Percentiles rank a stretch among this genome's conserved stretches.
phyloP scores from a whole-genome alignment of 2,888 invertebrate genomes.

The Chaetogeoica ovagalla region DNA sequence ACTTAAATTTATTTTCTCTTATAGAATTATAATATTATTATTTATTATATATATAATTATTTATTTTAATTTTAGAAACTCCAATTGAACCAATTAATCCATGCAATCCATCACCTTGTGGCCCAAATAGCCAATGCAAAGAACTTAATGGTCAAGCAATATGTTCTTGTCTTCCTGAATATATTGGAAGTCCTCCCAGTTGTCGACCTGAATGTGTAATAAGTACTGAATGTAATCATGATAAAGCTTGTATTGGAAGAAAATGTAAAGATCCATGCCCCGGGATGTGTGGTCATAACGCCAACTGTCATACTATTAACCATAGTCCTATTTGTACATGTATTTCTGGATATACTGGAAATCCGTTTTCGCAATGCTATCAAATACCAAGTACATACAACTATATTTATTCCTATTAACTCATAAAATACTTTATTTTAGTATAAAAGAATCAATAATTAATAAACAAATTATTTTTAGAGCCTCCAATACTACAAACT shows the following conservation, averaged over 20 bases:
- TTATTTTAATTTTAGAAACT: conserved; percentile 36
- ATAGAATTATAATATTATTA: too few species aligned
- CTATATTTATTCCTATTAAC: neutral
- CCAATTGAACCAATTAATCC: conserved; percentile 56
- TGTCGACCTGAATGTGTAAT: conserved; percentile 62
- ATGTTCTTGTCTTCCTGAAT: conserved; percentile 76
- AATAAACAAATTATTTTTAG: conserved; percentile 31
- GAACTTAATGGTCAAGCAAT: conserved; percentile 69
- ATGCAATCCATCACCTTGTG: conserved; percentile 61
- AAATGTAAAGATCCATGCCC: conserved; percentile 61
- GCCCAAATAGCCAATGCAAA: conserved; percentile 63
- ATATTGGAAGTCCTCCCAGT: conserved; percentile 73
- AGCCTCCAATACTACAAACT: conserved; percentile 40
- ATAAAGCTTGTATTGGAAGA: conserved; percentile 63
- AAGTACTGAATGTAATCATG: conserved; percentile 63
- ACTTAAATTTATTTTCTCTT: too few species aligned
- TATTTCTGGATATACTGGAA: conserved; percentile 59
- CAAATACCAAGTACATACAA: conserved; percentile 55
- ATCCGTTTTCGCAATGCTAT: conserved; percentile 57
- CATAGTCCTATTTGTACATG: conserved; percentile 63
- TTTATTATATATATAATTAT: too few species aligned
- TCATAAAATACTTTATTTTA: neutral
- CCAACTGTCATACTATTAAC: conserved; percentile 61
- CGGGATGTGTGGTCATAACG: conserved; percentile 59
- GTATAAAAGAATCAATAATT: neutral